Evolutionary conservation across 2,797 vertebrate genomes (phyloP), one percentile per base, ranked within the genome.

Genomic region (Poeciliopsis turneri): DNA sequence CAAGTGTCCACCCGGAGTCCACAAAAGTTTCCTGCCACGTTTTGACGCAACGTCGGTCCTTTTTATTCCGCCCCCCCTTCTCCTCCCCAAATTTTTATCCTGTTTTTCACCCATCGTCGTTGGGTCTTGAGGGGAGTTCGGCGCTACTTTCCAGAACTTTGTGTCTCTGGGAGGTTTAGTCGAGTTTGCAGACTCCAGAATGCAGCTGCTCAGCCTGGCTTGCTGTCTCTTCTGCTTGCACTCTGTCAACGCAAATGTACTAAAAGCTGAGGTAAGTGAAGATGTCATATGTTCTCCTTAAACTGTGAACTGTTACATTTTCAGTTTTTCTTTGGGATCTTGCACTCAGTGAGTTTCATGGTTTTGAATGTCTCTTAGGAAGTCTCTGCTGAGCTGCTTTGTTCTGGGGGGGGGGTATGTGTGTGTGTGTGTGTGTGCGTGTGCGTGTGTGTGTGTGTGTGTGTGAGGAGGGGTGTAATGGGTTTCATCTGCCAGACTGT

Each of bases 191-290:
- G 79, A 80, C 9, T 59, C 61, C 81, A 93, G 82, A 91, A 95
- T 95, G 95, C 92, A 85, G 83, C 84, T 95, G 73, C 75, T 96
- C 85, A 78, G 87, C 72, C 84, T 96, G 90, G 90, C 90, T 78
- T 95, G 89, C 75, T 90, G 68, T 41, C 86, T 95, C 73, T 92
- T 84, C 84, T 94, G 90, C 92, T 77, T 87, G 41, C 81, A 84
- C 88, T 90, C 90, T 23, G 91, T 92, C 78, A 69, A 87, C 75
- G 93, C 93, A 57, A 82, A 95, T 68, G 85, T 94, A 4, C 80
- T 95, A 12, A 82, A 90, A 92, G 87, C 95, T 6, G 93, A 95
- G 94, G 95, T 95, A 77, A 92, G 94, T 86, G 51, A 36, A 61
- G 0, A 36, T 5, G 64, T 23, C 5, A 5, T n/a, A 1, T 5